Evolutionary conservation across 2,888 invertebrate genomes (phyloP).

Genomic region (Chaetogeoica ovagalla): DNA sequence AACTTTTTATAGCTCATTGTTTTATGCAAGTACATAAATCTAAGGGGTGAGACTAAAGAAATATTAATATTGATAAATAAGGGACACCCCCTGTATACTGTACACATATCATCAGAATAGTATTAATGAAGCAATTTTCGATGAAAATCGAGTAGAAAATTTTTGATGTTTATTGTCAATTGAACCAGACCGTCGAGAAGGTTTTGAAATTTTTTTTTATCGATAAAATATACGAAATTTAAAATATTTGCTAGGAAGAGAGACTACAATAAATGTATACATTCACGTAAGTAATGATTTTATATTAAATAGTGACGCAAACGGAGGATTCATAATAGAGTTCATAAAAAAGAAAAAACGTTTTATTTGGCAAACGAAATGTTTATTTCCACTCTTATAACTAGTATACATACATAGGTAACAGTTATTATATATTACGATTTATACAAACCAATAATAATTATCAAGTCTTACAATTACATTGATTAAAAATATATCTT

Average conservation of each 20-base stretch:
- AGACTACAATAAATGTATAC: neutral
- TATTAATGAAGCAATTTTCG: neutral
- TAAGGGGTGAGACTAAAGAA: too few species aligned
- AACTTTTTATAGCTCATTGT: too few species aligned
- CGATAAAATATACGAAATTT: neutral
- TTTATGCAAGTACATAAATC: too few species aligned
- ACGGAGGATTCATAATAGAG: conserved; percentile 37
- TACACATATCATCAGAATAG: too few species aligned
- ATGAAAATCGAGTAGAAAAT: neutral
- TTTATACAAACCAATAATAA: conserved; percentile 38
- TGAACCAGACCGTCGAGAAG: neutral
- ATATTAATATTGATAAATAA: too few species aligned
- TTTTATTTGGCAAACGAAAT: conserved; percentile 30
- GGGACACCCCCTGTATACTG: too few species aligned
- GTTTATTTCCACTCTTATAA: conserved; percentile 38
- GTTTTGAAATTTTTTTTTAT: neutral
- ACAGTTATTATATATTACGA: conserved; percentile 39
- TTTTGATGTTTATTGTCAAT: neutral
- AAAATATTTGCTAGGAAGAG: neutral
- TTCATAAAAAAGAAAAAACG: conserved; percentile 18
- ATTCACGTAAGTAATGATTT: conserved; percentile 22
- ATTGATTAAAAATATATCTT: conserved; percentile 48
- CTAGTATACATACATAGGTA: conserved; percentile 42
- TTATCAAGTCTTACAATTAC: conserved; percentile 43
- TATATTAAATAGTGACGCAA: conserved; percentile 32